Evolutionary conservation across 1,140 invertebrate species (phyloP).

Genomic region (Yoshiicerus persimilis): DNA sequence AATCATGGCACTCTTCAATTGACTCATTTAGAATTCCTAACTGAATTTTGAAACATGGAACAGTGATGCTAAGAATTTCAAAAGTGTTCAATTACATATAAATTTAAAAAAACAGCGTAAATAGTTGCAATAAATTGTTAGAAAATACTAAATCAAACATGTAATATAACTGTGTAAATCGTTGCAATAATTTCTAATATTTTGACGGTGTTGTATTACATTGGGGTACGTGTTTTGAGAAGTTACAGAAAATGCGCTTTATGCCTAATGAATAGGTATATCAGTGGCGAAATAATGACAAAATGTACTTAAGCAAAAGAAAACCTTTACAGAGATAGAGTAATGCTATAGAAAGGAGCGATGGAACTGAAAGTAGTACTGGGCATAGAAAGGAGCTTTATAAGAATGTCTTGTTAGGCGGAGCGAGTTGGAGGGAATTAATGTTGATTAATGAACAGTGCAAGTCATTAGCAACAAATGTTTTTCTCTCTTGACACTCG

Average conservation of each 20-base stretch:
- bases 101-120: too few relatives aligned
- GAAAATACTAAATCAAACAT: too few relatives aligned
- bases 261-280: not conserved
- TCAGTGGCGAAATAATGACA: not conserved
- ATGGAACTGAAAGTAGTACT: not conserved
- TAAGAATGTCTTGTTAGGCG: not conserved
- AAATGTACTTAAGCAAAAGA: not conserved
- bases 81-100: too few relatives aligned
- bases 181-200: too few relatives aligned
- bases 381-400: not conserved
- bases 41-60: too few relatives aligned
- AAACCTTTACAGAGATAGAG: not conserved
- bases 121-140: too few relatives aligned
- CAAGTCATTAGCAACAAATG: conserved; percentile 50
- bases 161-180: too few relatives aligned
- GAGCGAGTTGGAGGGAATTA: conserved; percentile 41
- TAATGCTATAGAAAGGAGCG: not conserved
- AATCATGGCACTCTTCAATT: too few relatives aligned
- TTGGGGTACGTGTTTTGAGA: not conserved
- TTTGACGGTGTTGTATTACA: not conserved
- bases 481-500: conserved; percentile 47
- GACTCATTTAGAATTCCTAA: too few relatives aligned
- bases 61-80: too few relatives aligned
- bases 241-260: not conserved
- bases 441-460: conserved; percentile 50